These are phyloP conservation scores for Motacilla alba DNA, from an alignment of 2,113 vertebrate genomes.

Conservation along the genomic window DNA sequence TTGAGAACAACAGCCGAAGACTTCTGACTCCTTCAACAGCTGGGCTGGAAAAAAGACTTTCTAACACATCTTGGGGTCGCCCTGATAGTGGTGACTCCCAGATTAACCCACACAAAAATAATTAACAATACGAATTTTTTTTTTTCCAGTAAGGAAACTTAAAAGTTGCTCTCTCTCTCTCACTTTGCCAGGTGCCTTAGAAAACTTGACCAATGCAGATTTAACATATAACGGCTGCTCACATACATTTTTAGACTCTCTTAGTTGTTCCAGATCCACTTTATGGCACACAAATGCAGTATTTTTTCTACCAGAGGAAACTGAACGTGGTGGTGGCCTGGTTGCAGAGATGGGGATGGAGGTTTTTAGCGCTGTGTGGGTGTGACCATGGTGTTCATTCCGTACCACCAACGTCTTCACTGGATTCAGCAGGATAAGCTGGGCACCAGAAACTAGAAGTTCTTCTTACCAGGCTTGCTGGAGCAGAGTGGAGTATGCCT, in stretches of 20 bases:
- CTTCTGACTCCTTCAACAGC: too few species aligned
- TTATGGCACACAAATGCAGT: not conserved
- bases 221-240: not conserved
- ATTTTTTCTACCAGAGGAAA: not conserved
- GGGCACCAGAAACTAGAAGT: not conserved
- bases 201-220: not conserved
- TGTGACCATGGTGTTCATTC: not conserved
- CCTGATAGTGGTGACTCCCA: too few species aligned
- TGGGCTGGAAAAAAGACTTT: too few species aligned
- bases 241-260: not conserved
- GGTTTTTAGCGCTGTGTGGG: not conserved
- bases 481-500: not conserved
- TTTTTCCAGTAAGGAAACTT: not conserved
- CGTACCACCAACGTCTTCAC: fast-evolving
- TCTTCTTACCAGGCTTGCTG: not conserved
- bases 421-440: not conserved
- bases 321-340: fast-evolving
- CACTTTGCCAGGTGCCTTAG: not conserved
- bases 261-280: not conserved
- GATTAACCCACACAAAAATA: not conserved
- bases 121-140: fast-evolving
- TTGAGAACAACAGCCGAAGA: too few species aligned
- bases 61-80: too few species aligned
- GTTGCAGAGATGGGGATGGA: not conserved
- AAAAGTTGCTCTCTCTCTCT: not conserved